Percentiles rank a stretch among this genome's conserved stretches.
Conservation (phyloP, 2,797 vertebrate genomes). For the Epinephelus malabaricus region DNA sequence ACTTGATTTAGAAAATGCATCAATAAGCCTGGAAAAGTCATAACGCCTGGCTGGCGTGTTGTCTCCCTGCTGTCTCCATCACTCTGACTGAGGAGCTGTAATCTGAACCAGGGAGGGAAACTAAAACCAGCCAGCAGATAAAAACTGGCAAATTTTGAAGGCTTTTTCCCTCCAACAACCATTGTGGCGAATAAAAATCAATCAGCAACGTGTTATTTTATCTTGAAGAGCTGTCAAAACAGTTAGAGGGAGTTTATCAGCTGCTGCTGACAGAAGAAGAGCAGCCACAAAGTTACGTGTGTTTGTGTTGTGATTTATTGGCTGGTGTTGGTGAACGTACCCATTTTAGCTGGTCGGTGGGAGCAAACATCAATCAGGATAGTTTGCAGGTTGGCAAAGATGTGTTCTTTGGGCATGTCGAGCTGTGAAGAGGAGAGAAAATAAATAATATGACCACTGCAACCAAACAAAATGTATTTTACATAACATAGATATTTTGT, state of each 20-base stretch:
- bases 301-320: too few relatives aligned
- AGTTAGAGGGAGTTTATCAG: not conserved
- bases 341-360: conserved; percentile 83
- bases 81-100: not conserved
- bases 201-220: not conserved
- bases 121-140: not conserved
- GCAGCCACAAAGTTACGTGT: not conserved
- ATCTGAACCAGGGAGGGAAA: not conserved
- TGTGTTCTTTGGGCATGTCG: conserved; percentile 91
- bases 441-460: not conserved
- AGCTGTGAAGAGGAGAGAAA: conserved; percentile 82
- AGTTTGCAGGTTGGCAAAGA: conserved; percentile 88
- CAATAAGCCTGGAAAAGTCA: not conserved
- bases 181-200: not conserved
- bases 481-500: not conserved
- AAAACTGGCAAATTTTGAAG: not conserved
- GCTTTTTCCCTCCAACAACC: not conserved
- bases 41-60: not conserved
- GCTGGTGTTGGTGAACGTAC: conserved; percentile 76
- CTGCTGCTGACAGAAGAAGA: not conserved
- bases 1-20: too few relatives aligned
- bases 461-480: not conserved
- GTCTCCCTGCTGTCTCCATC: not conserved
- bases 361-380: conserved; percentile 89
- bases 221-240: not conserved